These are phyloP conservation scores for Alethe castanea DNA, from an alignment of 2,113 vertebrate genomes.

Conservation along the genomic window DNA sequence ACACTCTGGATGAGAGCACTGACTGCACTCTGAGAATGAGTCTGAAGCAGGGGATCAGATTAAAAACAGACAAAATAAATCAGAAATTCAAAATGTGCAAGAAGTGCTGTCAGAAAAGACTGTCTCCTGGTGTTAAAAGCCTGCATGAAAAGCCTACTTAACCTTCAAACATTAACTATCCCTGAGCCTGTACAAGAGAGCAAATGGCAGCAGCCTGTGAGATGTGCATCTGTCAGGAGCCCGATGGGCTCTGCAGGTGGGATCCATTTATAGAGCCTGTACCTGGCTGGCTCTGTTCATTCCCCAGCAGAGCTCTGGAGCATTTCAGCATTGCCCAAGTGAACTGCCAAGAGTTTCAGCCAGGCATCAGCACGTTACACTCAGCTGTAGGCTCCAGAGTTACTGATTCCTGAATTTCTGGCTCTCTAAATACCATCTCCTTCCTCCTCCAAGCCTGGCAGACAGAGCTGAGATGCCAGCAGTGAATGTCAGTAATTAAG, in stretches of 20 bases:
- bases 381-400: background rate
- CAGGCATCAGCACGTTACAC: slow-evolving; percentile 5
- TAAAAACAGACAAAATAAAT: slow-evolving; percentile 33
- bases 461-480: background rate
- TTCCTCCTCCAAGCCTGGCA: background rate
- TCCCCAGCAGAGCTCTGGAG: background rate
- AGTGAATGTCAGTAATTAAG: background rate
- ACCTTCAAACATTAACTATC: slow-evolving; percentile 28
- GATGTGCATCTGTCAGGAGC: slow-evolving; percentile 12
- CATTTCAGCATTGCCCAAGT: background rate
- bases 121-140: background rate
- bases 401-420: background rate
- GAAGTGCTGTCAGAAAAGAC: background rate
- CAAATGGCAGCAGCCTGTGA: background rate
- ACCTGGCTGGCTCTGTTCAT: slow-evolving; percentile 4
- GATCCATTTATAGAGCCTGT: background rate
- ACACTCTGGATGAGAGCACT: background rate
- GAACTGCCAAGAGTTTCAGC: slow-evolving; percentile 13
- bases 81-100: background rate
- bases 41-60: slow-evolving; percentile 21
- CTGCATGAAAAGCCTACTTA: slow-evolving; percentile 6
- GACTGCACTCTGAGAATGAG: background rate
- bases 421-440: background rate
- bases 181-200: background rate
- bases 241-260: background rate